Base-by-base conservation (phyloP, 2,797 vertebrate genomes). In the Crypturellus tataupa region DNA sequence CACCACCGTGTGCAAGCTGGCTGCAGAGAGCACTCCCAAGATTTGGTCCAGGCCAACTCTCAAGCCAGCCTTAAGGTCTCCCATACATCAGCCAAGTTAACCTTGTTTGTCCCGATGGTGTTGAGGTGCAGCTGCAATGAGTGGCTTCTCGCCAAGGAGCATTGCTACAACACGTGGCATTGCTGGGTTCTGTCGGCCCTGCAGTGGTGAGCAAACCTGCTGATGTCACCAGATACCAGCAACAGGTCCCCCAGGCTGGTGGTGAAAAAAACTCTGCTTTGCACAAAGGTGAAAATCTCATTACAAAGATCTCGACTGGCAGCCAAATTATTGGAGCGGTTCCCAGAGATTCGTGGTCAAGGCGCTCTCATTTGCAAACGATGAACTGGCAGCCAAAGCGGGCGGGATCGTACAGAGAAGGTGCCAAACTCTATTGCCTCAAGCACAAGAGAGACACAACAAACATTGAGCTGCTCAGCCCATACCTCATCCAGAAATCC, bases 351-450 rank as follows among this genome's bases (percentile, higher is more conserved):
- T 56, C 27, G 0, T 3, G 53, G 60, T 47, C 62, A 75, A 31
- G 49, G 23, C 59, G 33, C 13, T 29, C 40, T 46, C 19, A 19
- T 10, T 67, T n/a, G n/a, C 73, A 67, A 85, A 72, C 35, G 12
- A 19, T 25, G 11, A 8, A 21, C 17, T 31, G 53, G 29, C 53
- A 55, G 68, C 39, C 67, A 6, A 69, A 76, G 42, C 69, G 39
- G 21, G 0, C 6, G 0, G 0, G 9, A 14, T 4, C 3, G 2
- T 2, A 4, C 10, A n/a, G 1, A 9, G 6, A 35, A 8, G 37
- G 46, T 42, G 18, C 80, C 62, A 33, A 46, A 5, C 14, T 40
- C 12, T 2, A 37, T 10, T 14, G 35, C 35, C 56, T 19, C 4
- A 21, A 5, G 35, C 0, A 5, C 5, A 4, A 40, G 8, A 42